Evolutionary conservation across 2,113 vertebrate species (phyloP).

Genomic region (Hylia prasina): DNA sequence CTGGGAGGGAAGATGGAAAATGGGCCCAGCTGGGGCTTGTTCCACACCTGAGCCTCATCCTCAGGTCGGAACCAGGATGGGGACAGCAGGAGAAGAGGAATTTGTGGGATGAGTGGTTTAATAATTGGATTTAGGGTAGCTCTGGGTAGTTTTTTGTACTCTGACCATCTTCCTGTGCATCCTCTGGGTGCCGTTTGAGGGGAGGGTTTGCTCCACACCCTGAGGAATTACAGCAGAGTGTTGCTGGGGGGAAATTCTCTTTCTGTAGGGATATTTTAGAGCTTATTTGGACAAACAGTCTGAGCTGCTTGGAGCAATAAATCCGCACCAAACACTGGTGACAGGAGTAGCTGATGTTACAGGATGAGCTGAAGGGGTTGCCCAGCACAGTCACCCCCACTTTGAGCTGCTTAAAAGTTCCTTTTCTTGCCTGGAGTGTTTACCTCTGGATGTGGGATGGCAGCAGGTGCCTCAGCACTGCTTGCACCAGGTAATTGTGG

Average conservation of each 20-base stretch:
- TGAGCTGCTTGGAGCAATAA: neutral
- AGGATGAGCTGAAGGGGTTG: neutral
- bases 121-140: neutral
- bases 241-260: too few species aligned
- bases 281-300: neutral
- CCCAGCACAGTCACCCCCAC: neutral
- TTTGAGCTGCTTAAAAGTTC: accelerated
- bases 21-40: neutral
- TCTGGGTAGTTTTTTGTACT: neutral
- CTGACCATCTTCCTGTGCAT: neutral
- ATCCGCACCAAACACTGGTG: accelerated
- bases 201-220: neutral
- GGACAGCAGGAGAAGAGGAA: neutral
- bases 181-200: neutral
- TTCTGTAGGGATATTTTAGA: neutral
- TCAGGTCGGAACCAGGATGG: neutral
- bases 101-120: neutral
- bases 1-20: neutral
- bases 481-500: too few species aligned
- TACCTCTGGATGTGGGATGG: neutral
- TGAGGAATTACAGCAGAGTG: accelerated
- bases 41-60: neutral
- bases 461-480: neutral
- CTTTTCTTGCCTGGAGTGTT: neutral
- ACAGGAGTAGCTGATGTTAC: neutral